phyloP scores from a whole-genome alignment of 2,797 vertebrate genomes.

The Pangasius mekongensis region DNA sequence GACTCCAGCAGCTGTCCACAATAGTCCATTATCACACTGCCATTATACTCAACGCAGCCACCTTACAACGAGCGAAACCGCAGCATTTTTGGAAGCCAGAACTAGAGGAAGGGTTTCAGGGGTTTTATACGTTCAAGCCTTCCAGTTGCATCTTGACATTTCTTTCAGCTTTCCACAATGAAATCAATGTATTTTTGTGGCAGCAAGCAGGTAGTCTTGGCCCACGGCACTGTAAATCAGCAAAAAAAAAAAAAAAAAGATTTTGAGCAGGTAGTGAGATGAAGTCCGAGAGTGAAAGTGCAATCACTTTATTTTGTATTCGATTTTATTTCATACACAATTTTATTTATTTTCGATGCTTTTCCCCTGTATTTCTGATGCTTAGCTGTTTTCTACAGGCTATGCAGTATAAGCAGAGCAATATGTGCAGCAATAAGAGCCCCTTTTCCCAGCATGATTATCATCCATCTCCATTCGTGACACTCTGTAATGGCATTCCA shows the following conservation, averaged over 20 bases:
- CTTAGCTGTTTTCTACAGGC: not conserved
- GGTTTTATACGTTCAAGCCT: not conserved
- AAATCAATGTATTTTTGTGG: conserved; percentile 36
- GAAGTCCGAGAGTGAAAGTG: not conserved
- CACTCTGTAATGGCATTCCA: conserved; percentile 15
- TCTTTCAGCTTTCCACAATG: conserved; percentile 26
- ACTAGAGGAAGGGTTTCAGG: not conserved
- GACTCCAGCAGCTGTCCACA: conserved; percentile 31
- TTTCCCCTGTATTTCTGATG: not conserved
- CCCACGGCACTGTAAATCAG: conserved; percentile 21
- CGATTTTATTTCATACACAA: conserved; percentile 1
- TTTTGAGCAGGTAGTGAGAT: not conserved
- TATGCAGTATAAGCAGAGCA: not conserved
- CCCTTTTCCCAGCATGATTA: not conserved
- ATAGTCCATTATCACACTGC: not conserved
- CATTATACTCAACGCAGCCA: not conserved
- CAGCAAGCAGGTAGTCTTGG: conserved; percentile 13
- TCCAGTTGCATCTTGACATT: conserved; percentile 16
- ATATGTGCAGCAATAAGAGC: conserved; percentile 12
- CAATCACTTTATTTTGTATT: not conserved
- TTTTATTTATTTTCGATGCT: conserved; percentile 7
- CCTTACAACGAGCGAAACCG: not conserved
- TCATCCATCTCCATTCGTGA: conserved; percentile 43
- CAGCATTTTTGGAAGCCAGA: not conserved
- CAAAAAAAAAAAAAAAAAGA: not conserved